phyloP scores from a whole-genome alignment of 1,140 invertebrate genomes.

The Drosophila tropicalis region DNA sequence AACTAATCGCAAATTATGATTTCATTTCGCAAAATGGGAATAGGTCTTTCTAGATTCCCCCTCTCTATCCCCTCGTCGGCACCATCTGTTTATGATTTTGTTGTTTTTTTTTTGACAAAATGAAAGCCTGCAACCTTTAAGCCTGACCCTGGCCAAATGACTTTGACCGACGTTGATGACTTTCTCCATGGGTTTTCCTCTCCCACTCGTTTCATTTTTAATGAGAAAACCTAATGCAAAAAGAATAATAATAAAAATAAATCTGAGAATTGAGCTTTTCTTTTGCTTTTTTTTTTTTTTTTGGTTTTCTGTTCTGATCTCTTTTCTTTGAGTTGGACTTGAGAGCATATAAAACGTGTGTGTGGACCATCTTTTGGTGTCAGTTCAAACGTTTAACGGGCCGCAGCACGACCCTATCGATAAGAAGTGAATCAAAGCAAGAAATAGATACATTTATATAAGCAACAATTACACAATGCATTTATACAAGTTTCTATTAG shows the following conservation, averaged over 20 bases:
- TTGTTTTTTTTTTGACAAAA: background rate
- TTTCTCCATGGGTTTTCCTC: background rate
- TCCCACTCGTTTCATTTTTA: background rate
- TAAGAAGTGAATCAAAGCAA: conserved; percentile 36
- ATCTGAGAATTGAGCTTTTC: conserved; percentile 18
- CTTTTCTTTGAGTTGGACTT: conserved; percentile 1
- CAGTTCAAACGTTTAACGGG: conserved; percentile 70
- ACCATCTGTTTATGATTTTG: background rate
- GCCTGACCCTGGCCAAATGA: background rate
- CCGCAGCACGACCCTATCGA: conserved; percentile 57
- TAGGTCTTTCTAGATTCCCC: background rate
- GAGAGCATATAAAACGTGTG: conserved; percentile 65
- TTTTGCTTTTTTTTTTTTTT: conserved; percentile 30
- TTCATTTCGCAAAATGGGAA: conserved; percentile 3
- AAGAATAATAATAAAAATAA: background rate
- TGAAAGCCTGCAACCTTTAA: conserved; percentile 5
- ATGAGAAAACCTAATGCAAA: conserved; percentile 2
- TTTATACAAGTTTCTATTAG: conserved; percentile 53
- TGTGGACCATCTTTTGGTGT: conserved; percentile 49
- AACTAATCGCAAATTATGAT: conserved; percentile 29
- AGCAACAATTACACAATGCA: conserved; percentile 32
- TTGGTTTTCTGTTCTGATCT: conserved; percentile 15
- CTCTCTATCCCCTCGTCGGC: too few species aligned
- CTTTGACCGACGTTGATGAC: background rate
- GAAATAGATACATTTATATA: conserved; percentile 16